Conservation (phyloP, 2,113 vertebrate genomes). For the Harpagus bidentatus region DNA sequence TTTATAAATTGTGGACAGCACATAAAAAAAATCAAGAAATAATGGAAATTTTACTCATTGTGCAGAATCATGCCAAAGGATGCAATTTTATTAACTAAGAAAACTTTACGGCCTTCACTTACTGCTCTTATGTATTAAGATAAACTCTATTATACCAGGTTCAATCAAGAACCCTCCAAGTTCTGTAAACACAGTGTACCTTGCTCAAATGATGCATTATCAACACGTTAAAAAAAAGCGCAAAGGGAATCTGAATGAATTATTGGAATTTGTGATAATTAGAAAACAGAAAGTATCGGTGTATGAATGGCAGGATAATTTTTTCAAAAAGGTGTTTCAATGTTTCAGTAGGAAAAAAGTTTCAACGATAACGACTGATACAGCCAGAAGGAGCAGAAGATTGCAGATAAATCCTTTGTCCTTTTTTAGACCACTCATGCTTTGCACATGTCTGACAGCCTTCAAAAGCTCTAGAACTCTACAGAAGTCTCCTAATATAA, state of each 20-base stretch:
- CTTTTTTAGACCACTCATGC: background rate
- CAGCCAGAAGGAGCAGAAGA: background rate
- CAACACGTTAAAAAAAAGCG: background rate
- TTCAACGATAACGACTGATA: fast-evolving
- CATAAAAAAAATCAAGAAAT: background rate
- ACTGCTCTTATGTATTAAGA: background rate
- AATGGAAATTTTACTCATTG: background rate
- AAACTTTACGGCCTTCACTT: background rate
- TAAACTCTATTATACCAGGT: background rate
- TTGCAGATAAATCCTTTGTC: background rate
- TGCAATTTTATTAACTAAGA: background rate
- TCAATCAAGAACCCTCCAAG: background rate
- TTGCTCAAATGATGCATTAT: background rate
- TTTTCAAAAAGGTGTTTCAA: background rate
- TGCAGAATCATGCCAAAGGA: background rate
- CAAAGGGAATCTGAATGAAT: background rate
- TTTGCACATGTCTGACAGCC: background rate
- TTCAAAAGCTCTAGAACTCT: background rate
- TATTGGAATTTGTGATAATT: background rate
- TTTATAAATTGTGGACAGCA: background rate
- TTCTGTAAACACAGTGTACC: background rate
- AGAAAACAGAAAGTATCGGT: background rate
- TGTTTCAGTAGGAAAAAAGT: background rate
- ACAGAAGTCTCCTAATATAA: background rate
- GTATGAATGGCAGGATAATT: background rate